phyloP scores from a whole-genome alignment of 2,797 vertebrate species.

The Liasis olivaceus region DNA sequence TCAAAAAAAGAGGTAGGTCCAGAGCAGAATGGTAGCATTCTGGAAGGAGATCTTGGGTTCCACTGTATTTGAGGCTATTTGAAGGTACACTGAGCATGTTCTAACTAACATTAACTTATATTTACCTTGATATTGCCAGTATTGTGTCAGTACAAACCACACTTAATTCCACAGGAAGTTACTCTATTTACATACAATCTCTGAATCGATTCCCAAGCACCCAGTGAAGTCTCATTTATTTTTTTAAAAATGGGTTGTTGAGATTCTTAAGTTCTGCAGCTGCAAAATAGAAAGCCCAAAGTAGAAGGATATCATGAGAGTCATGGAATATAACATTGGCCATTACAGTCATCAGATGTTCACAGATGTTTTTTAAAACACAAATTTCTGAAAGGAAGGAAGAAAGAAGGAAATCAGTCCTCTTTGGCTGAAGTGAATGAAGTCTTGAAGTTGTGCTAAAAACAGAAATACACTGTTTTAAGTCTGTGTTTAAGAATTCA shows the following conservation, averaged over 20 bases:
- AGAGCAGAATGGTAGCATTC: neutral
- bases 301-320: slow-evolving; percentile 55
- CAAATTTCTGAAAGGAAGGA: slow-evolving; percentile 55
- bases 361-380: slow-evolving; percentile 38
- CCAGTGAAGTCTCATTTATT: slow-evolving; percentile 14
- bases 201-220: slow-evolving; percentile 34
- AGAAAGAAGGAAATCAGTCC: slow-evolving; percentile 50
- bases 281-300: slow-evolving; percentile 59
- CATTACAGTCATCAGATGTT: slow-evolving; percentile 44
- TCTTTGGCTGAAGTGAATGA: slow-evolving; percentile 29
- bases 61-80: neutral
- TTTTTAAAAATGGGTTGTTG: slow-evolving; percentile 45
- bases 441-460: neutral
- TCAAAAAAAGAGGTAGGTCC: neutral
- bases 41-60: neutral
- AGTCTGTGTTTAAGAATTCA: neutral
- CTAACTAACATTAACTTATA: slow-evolving; percentile 41
- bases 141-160: slow-evolving; percentile 30
- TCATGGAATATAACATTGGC: slow-evolving; percentile 62
- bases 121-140: slow-evolving; percentile 47
- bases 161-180: slow-evolving; percentile 40
- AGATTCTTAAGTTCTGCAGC: slow-evolving; percentile 55
- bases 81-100: slow-evolving; percentile 18
- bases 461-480: neutral
- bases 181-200: slow-evolving; percentile 13